Percentiles rank a stretch among this genome's conserved stretches.
Evolutionary conservation across 2,113 vertebrate species (phyloP).

Genomic region (Nasalis larvatus): DNA sequence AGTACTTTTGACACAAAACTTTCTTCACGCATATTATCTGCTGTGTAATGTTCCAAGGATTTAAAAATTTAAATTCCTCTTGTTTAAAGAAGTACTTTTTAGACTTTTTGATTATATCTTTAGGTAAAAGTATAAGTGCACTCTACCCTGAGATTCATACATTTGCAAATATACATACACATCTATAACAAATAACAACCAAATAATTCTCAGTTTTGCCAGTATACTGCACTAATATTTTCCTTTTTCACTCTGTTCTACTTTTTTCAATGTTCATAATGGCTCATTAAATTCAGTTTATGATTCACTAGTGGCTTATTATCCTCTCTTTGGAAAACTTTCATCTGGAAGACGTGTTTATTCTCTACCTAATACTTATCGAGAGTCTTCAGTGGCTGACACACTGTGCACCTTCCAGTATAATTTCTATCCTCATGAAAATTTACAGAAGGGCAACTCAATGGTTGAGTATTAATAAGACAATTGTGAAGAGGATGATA

Average conservation of each 20-base stretch:
- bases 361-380: neutral
- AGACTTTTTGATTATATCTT: neutral
- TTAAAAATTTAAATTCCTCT: neutral
- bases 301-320: neutral
- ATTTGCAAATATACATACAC: neutral
- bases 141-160: too few relatives aligned
- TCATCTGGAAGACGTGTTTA: neutral
- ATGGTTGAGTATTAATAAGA: neutral
- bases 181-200: neutral
- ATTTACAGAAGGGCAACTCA: neutral
- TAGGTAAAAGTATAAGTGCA: fast-evolving
- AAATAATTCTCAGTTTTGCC: neutral
- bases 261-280: neutral
- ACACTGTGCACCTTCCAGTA: neutral
- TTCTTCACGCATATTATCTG: neutral
- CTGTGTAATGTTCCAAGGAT: neutral
- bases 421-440: neutral
- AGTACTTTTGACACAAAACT: neutral
- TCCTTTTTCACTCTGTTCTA: neutral
- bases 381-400: neutral
- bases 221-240: neutral
- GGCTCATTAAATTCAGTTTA: neutral
- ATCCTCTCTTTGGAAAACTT: neutral
- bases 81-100: neutral
- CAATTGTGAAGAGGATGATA: neutral